Conservation (phyloP, 1,140 invertebrate genomes). For the Penaeus indicus region DNA sequence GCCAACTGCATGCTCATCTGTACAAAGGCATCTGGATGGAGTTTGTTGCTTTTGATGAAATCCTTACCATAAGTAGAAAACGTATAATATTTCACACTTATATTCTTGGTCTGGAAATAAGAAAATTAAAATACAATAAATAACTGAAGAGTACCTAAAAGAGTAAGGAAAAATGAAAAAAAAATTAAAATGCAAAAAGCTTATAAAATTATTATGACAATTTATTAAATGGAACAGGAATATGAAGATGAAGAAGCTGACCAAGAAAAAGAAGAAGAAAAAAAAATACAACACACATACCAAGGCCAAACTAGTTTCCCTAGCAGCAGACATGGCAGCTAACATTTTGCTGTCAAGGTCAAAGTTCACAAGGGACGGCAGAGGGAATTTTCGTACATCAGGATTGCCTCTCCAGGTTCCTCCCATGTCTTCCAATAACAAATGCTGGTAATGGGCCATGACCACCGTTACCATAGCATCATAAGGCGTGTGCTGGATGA, state of each 20-base stretch:
- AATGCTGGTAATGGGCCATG: slow-evolving; percentile 69
- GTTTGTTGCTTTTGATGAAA: slow-evolving; percentile 71
- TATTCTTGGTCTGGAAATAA: slow-evolving; percentile 69
- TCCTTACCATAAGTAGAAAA: slow-evolving; percentile 75
- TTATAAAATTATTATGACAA: no score
- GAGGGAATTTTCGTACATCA: slow-evolving; percentile 24
- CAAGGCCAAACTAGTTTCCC: slow-evolving; percentile 31
- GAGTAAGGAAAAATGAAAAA: neutral
- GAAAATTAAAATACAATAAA: neutral
- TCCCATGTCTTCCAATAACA: slow-evolving; percentile 68
- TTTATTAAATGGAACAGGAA: no score
- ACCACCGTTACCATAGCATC: slow-evolving; percentile 75
- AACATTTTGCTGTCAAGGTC: slow-evolving; percentile 61
- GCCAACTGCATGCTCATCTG: slow-evolving; percentile 78
- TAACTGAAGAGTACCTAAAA: neutral
- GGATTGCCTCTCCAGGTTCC: slow-evolving; percentile 67
- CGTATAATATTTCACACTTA: slow-evolving; percentile 68
- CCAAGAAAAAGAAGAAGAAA: neutral
- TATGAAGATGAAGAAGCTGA: neutral
- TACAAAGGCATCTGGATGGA: slow-evolving; percentile 78
- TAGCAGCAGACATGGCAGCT: slow-evolving; percentile 44
- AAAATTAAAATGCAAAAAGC: neutral
- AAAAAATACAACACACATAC: slow-evolving; percentile 22
- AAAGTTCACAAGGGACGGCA: slow-evolving; percentile 60
- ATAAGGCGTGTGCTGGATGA: slow-evolving; percentile 73